Percentiles rank a stretch among this genome's conserved stretches.
Conservation (phyloP, 1,140 invertebrate species). For the Drosophila lacertosa region DNA sequence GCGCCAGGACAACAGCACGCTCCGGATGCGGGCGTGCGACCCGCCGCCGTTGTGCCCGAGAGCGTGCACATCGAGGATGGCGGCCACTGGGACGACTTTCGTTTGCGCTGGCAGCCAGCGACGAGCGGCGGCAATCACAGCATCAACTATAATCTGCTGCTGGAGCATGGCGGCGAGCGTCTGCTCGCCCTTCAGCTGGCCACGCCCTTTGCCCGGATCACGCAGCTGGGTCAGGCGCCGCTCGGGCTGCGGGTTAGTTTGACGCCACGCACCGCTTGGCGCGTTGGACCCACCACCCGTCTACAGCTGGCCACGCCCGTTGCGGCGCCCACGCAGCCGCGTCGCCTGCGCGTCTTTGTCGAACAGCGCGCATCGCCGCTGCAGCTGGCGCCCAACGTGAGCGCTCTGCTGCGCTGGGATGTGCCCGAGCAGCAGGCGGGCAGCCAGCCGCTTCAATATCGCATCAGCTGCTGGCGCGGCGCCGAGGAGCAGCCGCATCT, state of each 20-base stretch:
- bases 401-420: conserved; percentile 90
- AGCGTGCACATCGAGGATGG: conserved; percentile 88
- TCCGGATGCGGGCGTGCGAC: conserved; percentile 86
- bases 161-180: conserved; percentile 50
- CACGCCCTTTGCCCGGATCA: conserved; percentile 62
- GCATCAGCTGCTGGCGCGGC: conserved; percentile 70
- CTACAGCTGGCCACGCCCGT: conserved; percentile 87
- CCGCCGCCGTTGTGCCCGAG: conserved; percentile 86
- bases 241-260: conserved; percentile 89
- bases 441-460: conserved; percentile 54
- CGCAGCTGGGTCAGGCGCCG: conserved; percentile 87
- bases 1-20: no score
- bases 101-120: conserved; percentile 91
- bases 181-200: conserved; percentile 48
- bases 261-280: conserved; percentile 93
- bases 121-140: conserved; percentile 90
- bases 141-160: conserved; percentile 88
- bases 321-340: conserved; percentile 89
- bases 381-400: conserved; percentile 52
- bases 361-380: conserved; percentile 83
- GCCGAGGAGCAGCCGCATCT: conserved; percentile 40
- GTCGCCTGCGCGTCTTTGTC: conserved; percentile 89
- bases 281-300: conserved; percentile 87
- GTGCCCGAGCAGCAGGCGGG: conserved; percentile 88
- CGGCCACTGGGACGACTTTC: conserved; percentile 90